These are phyloP conservation scores for Cacatua alba DNA, from an alignment of 2,113 vertebrate genomes.

Conservation along the genomic window DNA sequence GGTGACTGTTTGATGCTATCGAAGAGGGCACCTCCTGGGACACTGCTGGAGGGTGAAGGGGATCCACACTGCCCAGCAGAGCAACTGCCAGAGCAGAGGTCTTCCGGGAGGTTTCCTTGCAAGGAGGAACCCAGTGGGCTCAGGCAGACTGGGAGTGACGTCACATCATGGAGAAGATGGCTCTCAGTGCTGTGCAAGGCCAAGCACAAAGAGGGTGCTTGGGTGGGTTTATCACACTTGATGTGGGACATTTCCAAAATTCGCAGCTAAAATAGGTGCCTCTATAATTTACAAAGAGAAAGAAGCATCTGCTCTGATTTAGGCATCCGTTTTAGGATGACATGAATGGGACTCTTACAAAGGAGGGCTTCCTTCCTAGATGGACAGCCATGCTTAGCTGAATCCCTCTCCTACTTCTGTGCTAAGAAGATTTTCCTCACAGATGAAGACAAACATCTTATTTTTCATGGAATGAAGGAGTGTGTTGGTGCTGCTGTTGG, in stretches of 20 bases:
- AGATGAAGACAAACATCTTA: neutral
- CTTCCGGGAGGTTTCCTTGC: neutral
- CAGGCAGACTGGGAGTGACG: neutral
- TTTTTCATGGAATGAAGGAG: neutral
- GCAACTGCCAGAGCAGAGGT: neutral
- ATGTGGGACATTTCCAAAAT: neutral
- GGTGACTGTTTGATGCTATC: neutral
- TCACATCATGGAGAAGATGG: neutral
- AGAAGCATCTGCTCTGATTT: neutral
- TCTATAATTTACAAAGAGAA: neutral
- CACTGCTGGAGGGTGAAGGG: neutral
- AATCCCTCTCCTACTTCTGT: neutral
- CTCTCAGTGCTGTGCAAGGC: neutral
- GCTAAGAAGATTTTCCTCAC: neutral
- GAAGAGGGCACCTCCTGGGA: neutral
- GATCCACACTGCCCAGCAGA: accelerated
- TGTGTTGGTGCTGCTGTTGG: neutral
- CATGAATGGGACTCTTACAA: neutral
- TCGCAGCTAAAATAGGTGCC: neutral
- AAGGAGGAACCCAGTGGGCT: neutral
- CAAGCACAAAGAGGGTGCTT: neutral
- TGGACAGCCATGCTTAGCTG: neutral
- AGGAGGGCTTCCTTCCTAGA: neutral
- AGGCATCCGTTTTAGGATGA: neutral
- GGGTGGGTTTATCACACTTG: neutral